Percentiles rank a stretch among this genome's conserved stretches.
phyloP scores from a whole-genome alignment of 2,113 vertebrate species.

The Phrynocephalus versicolor region DNA sequence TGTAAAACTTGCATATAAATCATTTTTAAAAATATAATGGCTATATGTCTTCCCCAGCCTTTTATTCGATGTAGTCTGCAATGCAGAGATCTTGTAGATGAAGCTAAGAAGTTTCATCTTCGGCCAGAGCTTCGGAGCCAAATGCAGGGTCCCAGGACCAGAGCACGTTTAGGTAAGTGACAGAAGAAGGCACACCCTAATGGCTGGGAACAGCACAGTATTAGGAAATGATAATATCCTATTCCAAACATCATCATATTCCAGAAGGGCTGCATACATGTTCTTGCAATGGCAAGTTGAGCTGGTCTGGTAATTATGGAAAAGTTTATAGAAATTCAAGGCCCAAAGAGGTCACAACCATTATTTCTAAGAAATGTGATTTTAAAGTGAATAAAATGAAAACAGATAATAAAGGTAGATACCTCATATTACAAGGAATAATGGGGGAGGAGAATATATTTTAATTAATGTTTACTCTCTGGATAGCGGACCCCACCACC shows the following conservation, averaged over 20 bases:
- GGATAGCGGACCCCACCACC: too few relatives aligned
- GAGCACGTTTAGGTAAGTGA: slow-evolving; percentile 89
- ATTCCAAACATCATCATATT: not conserved
- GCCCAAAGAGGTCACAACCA: too few relatives aligned
- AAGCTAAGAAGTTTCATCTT: slow-evolving; percentile 98
- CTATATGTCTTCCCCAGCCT: slow-evolving; percentile 78
- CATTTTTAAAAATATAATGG: slow-evolving; percentile 2
- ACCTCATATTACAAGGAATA: too few relatives aligned
- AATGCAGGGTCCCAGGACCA: slow-evolving; percentile 96
- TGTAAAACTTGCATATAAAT: slow-evolving; percentile 31
- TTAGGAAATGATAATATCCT: not conserved
- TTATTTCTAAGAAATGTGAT: too few relatives aligned
- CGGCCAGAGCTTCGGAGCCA: slow-evolving; percentile 95
- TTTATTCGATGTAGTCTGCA: slow-evolving; percentile 94
- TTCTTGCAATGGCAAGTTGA: too few relatives aligned
- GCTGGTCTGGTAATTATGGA: too few relatives aligned
- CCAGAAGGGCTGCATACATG: too few relatives aligned
- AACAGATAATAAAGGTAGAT: too few relatives aligned
- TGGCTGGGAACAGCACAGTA: not conserved
- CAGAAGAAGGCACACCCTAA: not conserved
- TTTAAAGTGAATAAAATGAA: too few relatives aligned
- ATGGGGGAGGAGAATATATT: too few relatives aligned
- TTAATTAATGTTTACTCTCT: too few relatives aligned
- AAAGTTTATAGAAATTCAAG: too few relatives aligned
- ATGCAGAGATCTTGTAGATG: slow-evolving; percentile 96